Evolutionary conservation across 2,113 vertebrate genomes (phyloP), one percentile per base, ranked within the genome.

Genomic region (Lophotis ruficrista): DNA sequence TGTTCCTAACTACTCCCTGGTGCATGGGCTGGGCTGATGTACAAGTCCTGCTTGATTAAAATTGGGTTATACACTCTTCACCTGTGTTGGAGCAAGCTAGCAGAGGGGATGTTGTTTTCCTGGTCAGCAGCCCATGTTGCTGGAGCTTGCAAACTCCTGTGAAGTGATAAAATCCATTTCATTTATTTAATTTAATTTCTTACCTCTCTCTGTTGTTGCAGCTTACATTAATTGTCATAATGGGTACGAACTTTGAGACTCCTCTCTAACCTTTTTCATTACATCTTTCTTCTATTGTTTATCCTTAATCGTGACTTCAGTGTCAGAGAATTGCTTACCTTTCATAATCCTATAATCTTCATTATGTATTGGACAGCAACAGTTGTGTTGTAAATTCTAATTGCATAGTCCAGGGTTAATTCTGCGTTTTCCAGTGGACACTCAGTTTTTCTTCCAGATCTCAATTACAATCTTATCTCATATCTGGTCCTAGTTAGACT

Each of bases 401-500:
- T 82, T 87, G 70, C 73, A 24, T 65, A 87, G 45, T 79, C 91
- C 31, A 70, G 66, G 78, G 70, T 93, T 93, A 79, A 85, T 93
- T 87, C 81, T 76, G 27, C 1, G 2, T 77, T 95, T 94, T 91
- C 89, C 53, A 83, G 50, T 28, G 78, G 91, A 45, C 31, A 37
- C 53, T 76, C 33, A n/a, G 38, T 61, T 95, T 91, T 84, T 58
- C 37, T 83, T 87, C 65, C 70, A 80, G 47, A 90, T 83, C 62
- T 90, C 84, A 87, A 14, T 94, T 85, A 88, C 78, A 90, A 12
- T 93, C 78, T 94, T 97, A 87, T 93, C 71, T 95, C 61, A 35
- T 97, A 90, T 90, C 90, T 96, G 92, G 81, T 93, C 90, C 82
- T 87, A 85, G 84, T 95, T 95, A 96, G 66, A 76, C 87, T 80